These are phyloP conservation scores for Harlomillsia oculata DNA, from an alignment of 1,140 invertebrate species.

Conservation along the genomic window DNA sequence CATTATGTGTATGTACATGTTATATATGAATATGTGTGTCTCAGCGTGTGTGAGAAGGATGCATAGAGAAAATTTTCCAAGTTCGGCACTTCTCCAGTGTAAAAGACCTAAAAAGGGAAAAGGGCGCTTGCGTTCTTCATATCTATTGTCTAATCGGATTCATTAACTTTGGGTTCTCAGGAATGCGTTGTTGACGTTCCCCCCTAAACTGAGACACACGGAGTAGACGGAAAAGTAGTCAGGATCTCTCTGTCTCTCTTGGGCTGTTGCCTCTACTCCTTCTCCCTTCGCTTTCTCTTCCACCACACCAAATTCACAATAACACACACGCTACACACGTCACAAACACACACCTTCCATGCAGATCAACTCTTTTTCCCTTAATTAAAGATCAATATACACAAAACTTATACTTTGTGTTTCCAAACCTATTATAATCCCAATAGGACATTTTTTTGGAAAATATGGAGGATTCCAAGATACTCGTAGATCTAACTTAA, in stretches of 20 bases:
- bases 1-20: slow-evolving; percentile 16
- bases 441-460: too few species aligned
- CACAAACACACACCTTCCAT: background rate
- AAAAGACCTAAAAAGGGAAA: too few species aligned
- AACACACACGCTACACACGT: background rate
- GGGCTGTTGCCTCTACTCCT: background rate
- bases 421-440: too few species aligned
- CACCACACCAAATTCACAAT: background rate
- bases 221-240: slow-evolving; percentile 8
- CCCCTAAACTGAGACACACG: slow-evolving; percentile 20
- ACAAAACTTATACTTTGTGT: too few species aligned
- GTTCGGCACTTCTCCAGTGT: too few species aligned
- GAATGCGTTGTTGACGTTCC: slow-evolving; percentile 36
- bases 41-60: slow-evolving; percentile 13
- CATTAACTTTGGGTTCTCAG: slow-evolving; percentile 34
- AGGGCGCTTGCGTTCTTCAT: slow-evolving; percentile 31
- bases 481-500: too few species aligned
- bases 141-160: slow-evolving; percentile 36
- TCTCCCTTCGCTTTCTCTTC: background rate
- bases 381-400: too few species aligned
- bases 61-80: too few species aligned
- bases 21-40: slow-evolving; percentile 14
- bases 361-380: too few species aligned
- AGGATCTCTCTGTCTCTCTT: slow-evolving; percentile 3
- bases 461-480: too few species aligned